Percentiles rank a stretch among this genome's conserved stretches.
These are phyloP conservation scores for Hololepta plana DNA, from an alignment of 2,888 invertebrate genomes.

Conservation along the genomic window DNA sequence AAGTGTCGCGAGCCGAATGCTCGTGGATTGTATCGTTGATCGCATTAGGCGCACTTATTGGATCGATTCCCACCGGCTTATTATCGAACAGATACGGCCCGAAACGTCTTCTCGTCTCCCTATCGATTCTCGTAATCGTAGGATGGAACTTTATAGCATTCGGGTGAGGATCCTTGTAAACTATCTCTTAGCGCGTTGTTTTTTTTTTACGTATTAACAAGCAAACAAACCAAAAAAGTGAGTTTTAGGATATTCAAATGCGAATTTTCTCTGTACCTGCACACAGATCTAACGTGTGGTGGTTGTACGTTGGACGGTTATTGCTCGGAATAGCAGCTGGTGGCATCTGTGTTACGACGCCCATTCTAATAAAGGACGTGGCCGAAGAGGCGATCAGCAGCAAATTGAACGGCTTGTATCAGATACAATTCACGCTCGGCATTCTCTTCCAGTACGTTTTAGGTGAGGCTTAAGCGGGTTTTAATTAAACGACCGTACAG, in stretches of 20 bases:
- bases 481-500: background rate
- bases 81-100: conserved; percentile 35
- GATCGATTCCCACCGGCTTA: conserved; percentile 36
- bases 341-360: conserved; percentile 43
- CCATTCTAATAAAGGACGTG: conserved; percentile 47
- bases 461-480: conserved; percentile 22
- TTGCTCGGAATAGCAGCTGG: conserved; percentile 44
- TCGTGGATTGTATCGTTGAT: conserved; percentile 38
- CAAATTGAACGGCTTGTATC: conserved; percentile 46
- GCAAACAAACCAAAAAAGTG: background rate
- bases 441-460: conserved; percentile 41
- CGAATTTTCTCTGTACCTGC: no score
- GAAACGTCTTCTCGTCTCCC: conserved; percentile 33
- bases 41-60: conserved; percentile 34
- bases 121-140: conserved; percentile 33
- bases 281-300: conserved; percentile 15
- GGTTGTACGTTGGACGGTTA: conserved; percentile 35
- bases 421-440: conserved; percentile 47
- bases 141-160: conserved; percentile 38
- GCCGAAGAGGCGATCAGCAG: conserved; percentile 43
- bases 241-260: no score
- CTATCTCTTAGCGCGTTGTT: background rate
- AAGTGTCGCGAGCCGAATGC: conserved; percentile 27
- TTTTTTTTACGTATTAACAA: background rate
- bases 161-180: conserved; percentile 23